Evolutionary conservation across 2,888 invertebrate genomes (phyloP).

Genomic region (Ypsolopha sequella): DNA sequence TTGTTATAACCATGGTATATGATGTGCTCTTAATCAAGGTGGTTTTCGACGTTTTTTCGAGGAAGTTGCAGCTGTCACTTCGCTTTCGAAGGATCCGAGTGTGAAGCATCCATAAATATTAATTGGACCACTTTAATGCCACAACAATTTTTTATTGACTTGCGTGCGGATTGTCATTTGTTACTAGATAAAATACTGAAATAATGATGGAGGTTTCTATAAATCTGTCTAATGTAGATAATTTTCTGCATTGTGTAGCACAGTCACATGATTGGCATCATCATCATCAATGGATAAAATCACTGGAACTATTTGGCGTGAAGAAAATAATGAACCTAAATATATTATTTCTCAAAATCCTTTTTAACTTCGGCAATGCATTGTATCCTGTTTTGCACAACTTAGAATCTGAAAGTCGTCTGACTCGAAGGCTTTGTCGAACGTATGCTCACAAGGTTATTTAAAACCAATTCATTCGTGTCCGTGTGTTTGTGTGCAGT

Average conservation of each 20-base stretch:
- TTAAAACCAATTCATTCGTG: slow-evolving; percentile 26
- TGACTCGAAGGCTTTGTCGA: slow-evolving; percentile 30
- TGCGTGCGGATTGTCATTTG: background rate
- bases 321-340: no score
- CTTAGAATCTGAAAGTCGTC: slow-evolving; percentile 30
- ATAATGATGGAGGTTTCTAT: background rate
- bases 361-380: slow-evolving; percentile 6
- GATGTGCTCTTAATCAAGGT: background rate
- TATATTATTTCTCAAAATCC: background rate
- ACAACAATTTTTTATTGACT: slow-evolving; percentile 9
- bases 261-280: no score
- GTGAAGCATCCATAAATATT: background rate
- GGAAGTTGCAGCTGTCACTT: slow-evolving; percentile 38
- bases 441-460: slow-evolving; percentile 34
- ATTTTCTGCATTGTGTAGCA: no score
- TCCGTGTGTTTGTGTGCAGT: slow-evolving; percentile 43
- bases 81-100: slow-evolving; percentile 26
- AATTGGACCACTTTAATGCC: slow-evolving; percentile 3
- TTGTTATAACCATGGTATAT: slow-evolving; percentile 6
- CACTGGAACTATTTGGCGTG: no score
- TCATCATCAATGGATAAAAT: no score
- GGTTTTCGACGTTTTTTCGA: slow-evolving; percentile 24
- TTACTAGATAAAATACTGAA: background rate
- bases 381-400: slow-evolving; percentile 10
- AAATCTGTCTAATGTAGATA: no score